Evolutionary conservation across 2,888 invertebrate species (phyloP).

Genomic region (Rhorus exstirpatorius): DNA sequence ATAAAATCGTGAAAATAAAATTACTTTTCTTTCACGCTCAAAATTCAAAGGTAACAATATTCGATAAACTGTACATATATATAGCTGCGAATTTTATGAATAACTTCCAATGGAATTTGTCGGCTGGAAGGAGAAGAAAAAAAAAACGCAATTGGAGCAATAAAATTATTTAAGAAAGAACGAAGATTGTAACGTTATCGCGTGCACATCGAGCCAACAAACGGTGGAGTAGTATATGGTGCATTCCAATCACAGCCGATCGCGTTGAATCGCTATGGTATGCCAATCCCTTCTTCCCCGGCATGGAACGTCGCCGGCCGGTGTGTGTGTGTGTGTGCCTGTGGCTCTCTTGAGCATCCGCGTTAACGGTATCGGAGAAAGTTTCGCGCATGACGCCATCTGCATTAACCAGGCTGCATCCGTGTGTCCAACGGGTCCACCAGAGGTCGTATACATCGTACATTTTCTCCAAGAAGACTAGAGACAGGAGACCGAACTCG

Average conservation of each 20-base stretch:
- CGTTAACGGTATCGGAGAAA: slow-evolving; percentile 71
- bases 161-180: neutral
- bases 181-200: slow-evolving; percentile 38
- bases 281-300: slow-evolving; percentile 21
- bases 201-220: slow-evolving; percentile 28
- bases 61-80: too few species aligned
- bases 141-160: neutral
- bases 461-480: too few species aligned
- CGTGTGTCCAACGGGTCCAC: slow-evolving; percentile 41
- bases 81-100: too few species aligned
- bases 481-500: too few species aligned
- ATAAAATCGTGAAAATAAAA: too few species aligned
- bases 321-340: slow-evolving; percentile 9
- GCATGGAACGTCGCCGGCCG: slow-evolving; percentile 54
- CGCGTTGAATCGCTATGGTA: slow-evolving; percentile 53
- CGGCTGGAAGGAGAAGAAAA: neutral
- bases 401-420: slow-evolving; percentile 60
- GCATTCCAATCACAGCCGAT: slow-evolving; percentile 66
- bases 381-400: slow-evolving; percentile 70
- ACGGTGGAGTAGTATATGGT: slow-evolving; percentile 52
- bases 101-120: slow-evolving; percentile 4
- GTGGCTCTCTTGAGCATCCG: slow-evolving; percentile 56
- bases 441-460: slow-evolving; percentile 25
- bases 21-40: too few species aligned
- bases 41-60: too few species aligned